Evolutionary conservation across 2,888 invertebrate genomes (phyloP).

Genomic region (Meteorus cinctellus): DNA sequence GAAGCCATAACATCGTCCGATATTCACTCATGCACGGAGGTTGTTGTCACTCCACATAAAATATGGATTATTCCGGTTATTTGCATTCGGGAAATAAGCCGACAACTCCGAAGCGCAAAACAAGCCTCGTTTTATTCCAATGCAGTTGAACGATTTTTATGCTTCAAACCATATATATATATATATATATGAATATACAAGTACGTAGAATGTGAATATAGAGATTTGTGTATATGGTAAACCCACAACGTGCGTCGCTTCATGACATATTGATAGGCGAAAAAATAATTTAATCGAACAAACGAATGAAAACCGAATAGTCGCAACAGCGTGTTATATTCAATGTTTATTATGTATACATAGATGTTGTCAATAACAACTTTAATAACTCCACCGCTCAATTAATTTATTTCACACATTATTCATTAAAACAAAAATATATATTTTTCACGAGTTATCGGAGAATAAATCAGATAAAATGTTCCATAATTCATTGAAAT

Average conservation of each 20-base stretch:
- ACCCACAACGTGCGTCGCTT: background rate
- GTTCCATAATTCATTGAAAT: conserved; percentile 5
- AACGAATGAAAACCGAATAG: background rate
- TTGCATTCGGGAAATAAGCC: conserved; percentile 71
- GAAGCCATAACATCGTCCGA: conserved; percentile 42
- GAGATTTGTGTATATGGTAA: background rate
- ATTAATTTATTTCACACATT: background rate
- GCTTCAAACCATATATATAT: background rate
- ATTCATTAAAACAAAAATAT: background rate
- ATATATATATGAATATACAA: background rate
- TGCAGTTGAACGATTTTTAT: conserved; percentile 33
- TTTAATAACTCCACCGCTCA: background rate
- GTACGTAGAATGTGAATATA: background rate
- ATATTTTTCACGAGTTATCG: background rate
- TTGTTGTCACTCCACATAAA: conserved; percentile 60
- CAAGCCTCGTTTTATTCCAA: conserved; percentile 49
- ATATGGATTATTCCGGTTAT: conserved; percentile 72
- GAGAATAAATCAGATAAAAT: background rate
- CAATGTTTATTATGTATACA: background rate
- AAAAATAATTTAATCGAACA: conserved; percentile 4
- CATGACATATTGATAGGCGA: background rate
- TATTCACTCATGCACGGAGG: conserved; percentile 49
- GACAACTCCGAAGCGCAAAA: conserved; percentile 59
- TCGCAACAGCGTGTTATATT: background rate
- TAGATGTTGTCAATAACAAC: background rate